Evolutionary conservation across 2,797 vertebrate species (phyloP), one percentile per base, ranked within the genome.

Genomic region (Urosaurus nigricauda): DNA sequence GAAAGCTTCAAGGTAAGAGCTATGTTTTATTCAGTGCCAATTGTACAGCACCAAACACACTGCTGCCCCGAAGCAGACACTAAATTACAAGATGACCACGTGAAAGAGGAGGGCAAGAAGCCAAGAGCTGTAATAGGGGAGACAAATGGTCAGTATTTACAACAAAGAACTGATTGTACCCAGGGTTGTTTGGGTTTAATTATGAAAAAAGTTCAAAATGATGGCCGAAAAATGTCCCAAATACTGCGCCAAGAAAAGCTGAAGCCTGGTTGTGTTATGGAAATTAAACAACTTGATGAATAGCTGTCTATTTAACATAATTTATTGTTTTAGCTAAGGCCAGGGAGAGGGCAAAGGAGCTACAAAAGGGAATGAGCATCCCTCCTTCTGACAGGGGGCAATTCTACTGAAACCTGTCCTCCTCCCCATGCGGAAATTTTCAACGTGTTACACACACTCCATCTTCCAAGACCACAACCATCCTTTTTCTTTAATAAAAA

Each of bases 291-390:
- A 71, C 14, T 70, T 56, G 9, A 24, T n/a, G 19, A 70, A 51
- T 68, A 40, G 60, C 32, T 83, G 43, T 47, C 58, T 43, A 68
- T 70, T 88, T 83, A 88, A 65, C 73, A 83, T 53, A 83, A 78
- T 51, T 58, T 43, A 79, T 71, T 79, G 53, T 60, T 32, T 37
- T 79, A 79, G 21, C 65, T 37, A 26, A 17, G n/a, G 65, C 26
- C 19, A 56, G 56, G 16, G 40, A 13, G 51, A 70, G 80, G 65
- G 71, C 14, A 43, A 77, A 77, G 40, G 47, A 75, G 43, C 17
- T 68, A 65, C 80, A 63, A 13, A 68, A 47, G 14, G 37, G 40
- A 21, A 24, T 29, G 2, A 16, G 70, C 19, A 7, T 3, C 47
- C 47, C 43, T 65, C 60, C 40, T 21, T 60, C 43, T 53, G 37